These are phyloP conservation scores for Plectropomus leopardus DNA, from an alignment of 2,113 vertebrate genomes.

Conservation along the genomic window DNA sequence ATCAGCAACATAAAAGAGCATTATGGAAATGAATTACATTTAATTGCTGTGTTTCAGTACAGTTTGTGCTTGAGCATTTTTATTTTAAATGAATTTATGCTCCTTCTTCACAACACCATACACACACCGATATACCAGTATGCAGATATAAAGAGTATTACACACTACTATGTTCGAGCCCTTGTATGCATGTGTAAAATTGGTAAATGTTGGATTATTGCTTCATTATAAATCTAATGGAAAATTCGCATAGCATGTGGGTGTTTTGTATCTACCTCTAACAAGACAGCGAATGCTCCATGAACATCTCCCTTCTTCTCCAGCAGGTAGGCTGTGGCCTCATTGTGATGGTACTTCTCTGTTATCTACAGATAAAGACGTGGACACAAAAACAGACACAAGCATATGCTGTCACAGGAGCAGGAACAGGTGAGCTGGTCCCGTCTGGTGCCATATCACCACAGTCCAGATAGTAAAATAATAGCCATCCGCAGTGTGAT, in stretches of 20 bases:
- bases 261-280: constrained; percentile 85
- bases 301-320: constrained; percentile 95
- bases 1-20: neutral
- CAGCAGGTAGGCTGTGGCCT: constrained; percentile 91
- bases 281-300: constrained; percentile 92
- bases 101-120: neutral
- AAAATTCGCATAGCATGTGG: neutral
- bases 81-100: neutral
- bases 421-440: neutral
- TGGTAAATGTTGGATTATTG: neutral
- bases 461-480: neutral
- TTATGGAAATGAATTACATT: neutral
- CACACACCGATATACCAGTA: neutral
- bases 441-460: neutral
- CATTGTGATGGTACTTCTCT: constrained; percentile 88
- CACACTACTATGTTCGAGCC: neutral
- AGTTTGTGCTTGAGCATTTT: neutral
- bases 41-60: neutral
- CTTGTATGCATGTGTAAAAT: neutral
- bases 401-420: neutral
- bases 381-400: neutral
- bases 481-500: neutral
- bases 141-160: neutral
- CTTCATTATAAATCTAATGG: neutral
- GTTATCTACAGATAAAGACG: constrained; percentile 85